Conservation (phyloP, 2,888 invertebrate species). For the Agapetus fuscipes region DNA sequence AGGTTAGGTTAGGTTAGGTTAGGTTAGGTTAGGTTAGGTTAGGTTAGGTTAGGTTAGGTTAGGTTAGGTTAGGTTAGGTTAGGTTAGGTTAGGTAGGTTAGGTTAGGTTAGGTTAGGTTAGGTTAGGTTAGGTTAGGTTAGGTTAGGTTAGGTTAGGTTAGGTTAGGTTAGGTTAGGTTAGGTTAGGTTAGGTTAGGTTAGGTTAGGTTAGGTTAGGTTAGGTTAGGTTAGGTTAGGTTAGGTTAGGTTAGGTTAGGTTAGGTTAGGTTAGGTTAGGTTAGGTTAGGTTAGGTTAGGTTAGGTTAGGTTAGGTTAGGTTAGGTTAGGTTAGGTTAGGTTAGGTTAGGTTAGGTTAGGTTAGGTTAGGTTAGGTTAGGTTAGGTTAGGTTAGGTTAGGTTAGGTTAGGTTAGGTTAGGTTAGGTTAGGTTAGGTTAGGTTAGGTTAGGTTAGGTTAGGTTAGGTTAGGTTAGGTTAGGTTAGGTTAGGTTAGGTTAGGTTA, state of each 20-base stretch:
- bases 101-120: constrained; percentile 13
- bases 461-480: too few species aligned
- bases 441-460: constrained; percentile 1
- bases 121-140: constrained; percentile 13
- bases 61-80: constrained; percentile 13
- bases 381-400: constrained; percentile 12
- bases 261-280: constrained; percentile 19
- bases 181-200: constrained; percentile 16
- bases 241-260: constrained; percentile 21
- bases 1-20: constrained; percentile 21
- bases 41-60: constrained; percentile 17
- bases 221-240: constrained; percentile 21
- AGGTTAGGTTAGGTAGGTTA: too few species aligned
- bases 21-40: constrained; percentile 15
- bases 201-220: constrained; percentile 19
- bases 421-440: constrained; percentile 5
- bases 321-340: constrained; percentile 15
- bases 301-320: constrained; percentile 21
- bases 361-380: constrained; percentile 12
- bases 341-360: constrained; percentile 21
- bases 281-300: constrained; percentile 21
- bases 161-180: constrained; percentile 16
- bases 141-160: constrained; percentile 16
- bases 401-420: constrained; percentile 6
- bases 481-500: constrained; percentile 2